Base-by-base conservation (phyloP, 1,140 invertebrate genomes). In the Trachymyrmex cornetzi region DNA sequence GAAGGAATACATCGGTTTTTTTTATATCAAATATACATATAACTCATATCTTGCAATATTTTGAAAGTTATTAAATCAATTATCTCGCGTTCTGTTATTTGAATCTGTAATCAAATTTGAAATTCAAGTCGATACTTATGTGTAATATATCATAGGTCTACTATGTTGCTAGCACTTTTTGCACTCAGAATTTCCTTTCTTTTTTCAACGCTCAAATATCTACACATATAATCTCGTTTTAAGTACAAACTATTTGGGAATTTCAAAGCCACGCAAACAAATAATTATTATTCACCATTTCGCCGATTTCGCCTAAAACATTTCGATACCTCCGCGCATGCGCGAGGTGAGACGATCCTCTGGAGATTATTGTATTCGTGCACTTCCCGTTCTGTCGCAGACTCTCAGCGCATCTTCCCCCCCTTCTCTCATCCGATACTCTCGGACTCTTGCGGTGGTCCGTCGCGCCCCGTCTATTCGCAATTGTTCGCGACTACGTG, bases 311-410 rank as follows among this genome's bases (percentile, higher is more conserved):
- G 24, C 14, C 14, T 30, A 63, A 63, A 63, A 63, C 11, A 11
- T 19, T 19, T 30, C 59, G 14, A 30, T 3, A 27, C 14, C n/a
- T n/a, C n/a, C 14, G 19, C 27, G 63, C 63, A n/a, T 66, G 63
- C 63, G 63, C 27, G 16, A 9, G n/a, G 5, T 14, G 61, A 63
- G 9, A 30, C 61, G 24, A 38, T 27, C 38, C 2, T 44, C 2
- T 44, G 38, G 38, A 44, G 11, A 11, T 44, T 11, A 11, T 12
- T 11, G 38, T 24, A 12, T 61, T 24, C 24, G 14, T 63, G 27
- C 61, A 63, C 24, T 63, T 63, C 61, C 24, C 24, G 59, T 61
- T 61, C n/a, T 59, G 22, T 59, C 57, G 59, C 59, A 27, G 59
- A 5, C 30, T 34, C 30, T 5, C 30, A 6, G 30, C 5, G 5